These are phyloP conservation scores for Matsumyia berberina DNA, from an alignment of 2,888 invertebrate species.

Conservation along the genomic window DNA sequence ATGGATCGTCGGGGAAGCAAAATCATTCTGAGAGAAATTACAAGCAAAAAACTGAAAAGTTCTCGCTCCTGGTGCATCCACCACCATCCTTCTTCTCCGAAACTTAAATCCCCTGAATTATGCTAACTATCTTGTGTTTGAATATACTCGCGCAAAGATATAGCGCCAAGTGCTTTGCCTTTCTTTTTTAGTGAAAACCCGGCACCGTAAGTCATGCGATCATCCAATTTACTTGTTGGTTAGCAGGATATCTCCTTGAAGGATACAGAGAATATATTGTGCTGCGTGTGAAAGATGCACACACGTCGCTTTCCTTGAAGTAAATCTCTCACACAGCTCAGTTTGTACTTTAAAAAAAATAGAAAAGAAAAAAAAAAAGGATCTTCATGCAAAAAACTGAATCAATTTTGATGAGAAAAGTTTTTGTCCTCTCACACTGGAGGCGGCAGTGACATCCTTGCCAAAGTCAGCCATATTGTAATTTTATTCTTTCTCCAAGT, in stretches of 20 bases:
- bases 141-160: conserved; percentile 26
- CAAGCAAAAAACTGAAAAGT: too few species aligned
- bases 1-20: conserved; percentile 4
- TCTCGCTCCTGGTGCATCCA: background rate
- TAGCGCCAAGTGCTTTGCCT: background rate
- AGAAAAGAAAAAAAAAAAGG: background rate
- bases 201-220: conserved; percentile 59
- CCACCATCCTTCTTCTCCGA: conserved; percentile 10
- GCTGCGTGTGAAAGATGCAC: conserved; percentile 40
- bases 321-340: conserved; percentile 21
- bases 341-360: background rate
- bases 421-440: conserved; percentile 44
- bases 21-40: conserved; percentile 33
- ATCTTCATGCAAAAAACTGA: conserved; percentile 28
- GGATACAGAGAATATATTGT: background rate
- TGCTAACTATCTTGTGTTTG: conserved; percentile 48
- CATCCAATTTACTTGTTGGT: conserved; percentile 58
- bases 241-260: conserved; percentile 17
- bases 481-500: conserved; percentile 32
- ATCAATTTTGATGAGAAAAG: conserved; percentile 66
- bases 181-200: conserved; percentile 9
- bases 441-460: conserved; percentile 17
- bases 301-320: conserved; percentile 5
- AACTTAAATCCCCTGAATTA: conserved; percentile 44
- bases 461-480: conserved; percentile 48